Conservation (phyloP, 2,797 vertebrate genomes). For the Thripadectes ignobilis region DNA sequence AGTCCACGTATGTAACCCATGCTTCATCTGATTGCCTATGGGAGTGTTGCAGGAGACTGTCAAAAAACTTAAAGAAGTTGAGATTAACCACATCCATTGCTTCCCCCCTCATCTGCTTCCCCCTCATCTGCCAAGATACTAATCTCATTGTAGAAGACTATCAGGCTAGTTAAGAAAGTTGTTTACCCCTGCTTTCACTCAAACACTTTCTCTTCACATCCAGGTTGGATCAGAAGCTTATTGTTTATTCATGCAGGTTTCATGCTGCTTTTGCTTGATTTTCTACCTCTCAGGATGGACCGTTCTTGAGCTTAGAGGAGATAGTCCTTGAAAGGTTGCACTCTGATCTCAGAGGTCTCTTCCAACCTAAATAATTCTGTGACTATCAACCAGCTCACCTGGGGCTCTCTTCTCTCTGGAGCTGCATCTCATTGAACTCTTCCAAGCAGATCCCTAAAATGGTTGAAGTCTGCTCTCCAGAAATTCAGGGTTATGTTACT, state of each 20-base stretch:
- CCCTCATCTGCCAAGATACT: background rate
- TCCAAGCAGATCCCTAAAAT: background rate
- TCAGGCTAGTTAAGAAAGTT: background rate
- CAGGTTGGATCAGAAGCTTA: background rate
- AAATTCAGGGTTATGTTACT: background rate
- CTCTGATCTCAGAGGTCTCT: background rate
- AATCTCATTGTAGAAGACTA: background rate
- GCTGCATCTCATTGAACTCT: background rate
- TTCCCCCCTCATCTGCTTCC: background rate
- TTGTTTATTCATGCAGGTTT: background rate
- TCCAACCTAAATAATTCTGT: background rate
- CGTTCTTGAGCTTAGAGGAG: background rate
- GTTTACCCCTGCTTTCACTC: background rate
- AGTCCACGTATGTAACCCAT: accelerated
- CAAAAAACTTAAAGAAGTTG: background rate
- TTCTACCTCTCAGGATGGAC: background rate
- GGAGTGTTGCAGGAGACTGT: background rate
- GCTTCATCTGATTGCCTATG: background rate
- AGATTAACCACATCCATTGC: background rate
- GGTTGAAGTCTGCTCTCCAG: background rate
- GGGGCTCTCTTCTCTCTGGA: background rate
- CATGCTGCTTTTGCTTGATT: background rate
- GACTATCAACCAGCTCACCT: background rate
- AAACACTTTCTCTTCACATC: background rate
- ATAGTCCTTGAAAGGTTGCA: background rate